These are phyloP conservation scores for Butorides virescens DNA, from an alignment of 2,113 vertebrate genomes.

Conservation along the genomic window DNA sequence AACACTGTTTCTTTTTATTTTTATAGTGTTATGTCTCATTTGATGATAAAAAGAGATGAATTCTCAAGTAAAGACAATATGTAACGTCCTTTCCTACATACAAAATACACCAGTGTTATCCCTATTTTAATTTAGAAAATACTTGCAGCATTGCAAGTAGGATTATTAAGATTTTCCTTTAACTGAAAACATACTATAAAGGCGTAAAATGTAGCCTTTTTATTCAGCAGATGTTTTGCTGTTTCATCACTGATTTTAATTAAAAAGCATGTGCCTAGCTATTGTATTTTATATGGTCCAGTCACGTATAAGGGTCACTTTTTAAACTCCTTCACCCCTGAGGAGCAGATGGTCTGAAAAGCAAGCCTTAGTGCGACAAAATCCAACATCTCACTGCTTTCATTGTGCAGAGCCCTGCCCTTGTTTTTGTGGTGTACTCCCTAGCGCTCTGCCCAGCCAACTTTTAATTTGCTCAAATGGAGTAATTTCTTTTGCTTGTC, in stretches of 20 bases:
- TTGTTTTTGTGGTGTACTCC: not conserved
- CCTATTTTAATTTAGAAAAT: not conserved
- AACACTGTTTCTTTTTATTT: not conserved
- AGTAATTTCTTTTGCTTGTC: not conserved
- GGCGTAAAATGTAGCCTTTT: not conserved
- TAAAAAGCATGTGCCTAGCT: not conserved
- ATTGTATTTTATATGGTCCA: conserved; percentile 10
- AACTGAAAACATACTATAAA: not conserved
- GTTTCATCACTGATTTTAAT: conserved; percentile 32
- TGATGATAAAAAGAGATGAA: not conserved
- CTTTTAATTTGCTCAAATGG: conserved; percentile 10
- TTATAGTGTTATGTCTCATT: not conserved
- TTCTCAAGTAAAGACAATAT: not conserved
- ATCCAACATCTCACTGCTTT: not conserved
- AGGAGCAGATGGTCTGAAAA: conserved; percentile 55
- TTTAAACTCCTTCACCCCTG: not conserved
- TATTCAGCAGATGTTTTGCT: conserved; percentile 45
- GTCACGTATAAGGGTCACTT: not conserved
- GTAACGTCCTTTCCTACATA: not conserved
- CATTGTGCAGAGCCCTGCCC: not conserved
- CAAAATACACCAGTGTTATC: not conserved
- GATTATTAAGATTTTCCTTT: not conserved
- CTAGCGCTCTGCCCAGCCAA: not conserved
- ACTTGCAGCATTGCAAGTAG: not conserved
- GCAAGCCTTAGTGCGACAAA: not conserved